phyloP scores from a whole-genome alignment of 2,113 vertebrate genomes.

The Aythya baeri region DNA sequence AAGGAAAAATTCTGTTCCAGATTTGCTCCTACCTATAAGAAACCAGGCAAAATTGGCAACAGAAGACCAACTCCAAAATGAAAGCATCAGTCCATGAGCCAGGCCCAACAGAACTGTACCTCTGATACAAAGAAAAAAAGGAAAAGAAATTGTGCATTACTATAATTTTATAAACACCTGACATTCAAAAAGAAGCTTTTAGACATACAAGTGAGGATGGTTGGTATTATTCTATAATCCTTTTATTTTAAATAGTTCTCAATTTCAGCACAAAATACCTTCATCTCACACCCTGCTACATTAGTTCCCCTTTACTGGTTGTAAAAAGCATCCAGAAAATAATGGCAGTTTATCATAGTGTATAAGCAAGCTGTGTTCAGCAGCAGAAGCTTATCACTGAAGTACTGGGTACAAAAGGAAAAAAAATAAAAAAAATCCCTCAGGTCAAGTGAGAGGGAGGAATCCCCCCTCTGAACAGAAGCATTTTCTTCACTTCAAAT shows the following conservation, averaged over 20 bases:
- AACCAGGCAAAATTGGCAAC: conserved; percentile 34
- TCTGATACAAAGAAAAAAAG: background rate
- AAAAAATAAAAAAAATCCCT: background rate
- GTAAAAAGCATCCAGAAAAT: background rate
- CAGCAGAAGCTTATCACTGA: background rate
- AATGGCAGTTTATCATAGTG: background rate
- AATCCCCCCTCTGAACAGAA: background rate
- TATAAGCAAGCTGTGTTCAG: background rate
- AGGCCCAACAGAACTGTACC: conserved; percentile 61
- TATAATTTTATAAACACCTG: background rate
- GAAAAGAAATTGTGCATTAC: background rate
- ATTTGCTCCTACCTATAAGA: conserved; percentile 57
- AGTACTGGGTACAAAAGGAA: background rate
- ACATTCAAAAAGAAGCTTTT: background rate
- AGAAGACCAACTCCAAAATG: conserved; percentile 67
- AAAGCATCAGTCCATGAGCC: conserved; percentile 69
- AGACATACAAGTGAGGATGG: background rate
- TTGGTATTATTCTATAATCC: background rate
- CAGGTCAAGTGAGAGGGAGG: background rate
- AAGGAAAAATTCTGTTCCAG: background rate
- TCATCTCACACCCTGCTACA: background rate
- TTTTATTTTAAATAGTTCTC: background rate
- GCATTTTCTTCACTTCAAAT: background rate
- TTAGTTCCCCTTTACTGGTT: background rate
- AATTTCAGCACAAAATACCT: background rate